A percentile compares a stretch with the other conserved stretches of the same genome.
Evolutionary conservation across 1,140 invertebrate genomes (phyloP).

Genomic region (Dreissena rostriformis): DNA sequence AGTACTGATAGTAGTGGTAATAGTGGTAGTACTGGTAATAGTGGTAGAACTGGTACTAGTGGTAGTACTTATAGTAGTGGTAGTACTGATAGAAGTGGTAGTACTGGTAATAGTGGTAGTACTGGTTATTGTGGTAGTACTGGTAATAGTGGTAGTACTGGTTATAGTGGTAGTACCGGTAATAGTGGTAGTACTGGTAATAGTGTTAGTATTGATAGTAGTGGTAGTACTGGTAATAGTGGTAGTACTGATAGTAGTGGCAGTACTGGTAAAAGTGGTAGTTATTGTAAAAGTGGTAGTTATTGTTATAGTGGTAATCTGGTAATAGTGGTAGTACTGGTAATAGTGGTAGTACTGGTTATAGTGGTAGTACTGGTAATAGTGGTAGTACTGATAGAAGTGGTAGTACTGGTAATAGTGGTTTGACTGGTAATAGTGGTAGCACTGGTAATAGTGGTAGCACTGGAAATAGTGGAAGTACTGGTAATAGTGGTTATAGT

Average conservation of each 20-base stretch:
- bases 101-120: neutral
- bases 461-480: slow-evolving; percentile 1
- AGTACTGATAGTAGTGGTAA: neutral
- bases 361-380: slow-evolving; percentile 19
- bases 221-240: slow-evolving; percentile 32
- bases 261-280: slow-evolving; percentile 37
- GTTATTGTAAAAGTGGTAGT: slow-evolving; percentile 31
- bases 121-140: neutral
- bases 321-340: slow-evolving; percentile 7
- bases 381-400: slow-evolving; percentile 27
- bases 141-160: neutral
- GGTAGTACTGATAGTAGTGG: slow-evolving; percentile 27
- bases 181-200: slow-evolving; percentile 16
- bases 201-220: slow-evolving; percentile 21
- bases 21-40: neutral
- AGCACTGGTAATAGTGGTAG: slow-evolving; percentile 28
- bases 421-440: slow-evolving; percentile 9
- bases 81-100: slow-evolving; percentile 5
- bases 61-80: slow-evolving; percentile 11
- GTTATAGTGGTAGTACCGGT: neutral
- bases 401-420: slow-evolving; percentile 31
- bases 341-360: slow-evolving; percentile 23
- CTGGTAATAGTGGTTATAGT: slow-evolving; percentile 33
- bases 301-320: neutral
- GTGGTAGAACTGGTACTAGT: neutral